These are phyloP conservation scores for Microplitis deprimator DNA, from an alignment of 2,888 invertebrate species.

Conservation along the genomic window DNA sequence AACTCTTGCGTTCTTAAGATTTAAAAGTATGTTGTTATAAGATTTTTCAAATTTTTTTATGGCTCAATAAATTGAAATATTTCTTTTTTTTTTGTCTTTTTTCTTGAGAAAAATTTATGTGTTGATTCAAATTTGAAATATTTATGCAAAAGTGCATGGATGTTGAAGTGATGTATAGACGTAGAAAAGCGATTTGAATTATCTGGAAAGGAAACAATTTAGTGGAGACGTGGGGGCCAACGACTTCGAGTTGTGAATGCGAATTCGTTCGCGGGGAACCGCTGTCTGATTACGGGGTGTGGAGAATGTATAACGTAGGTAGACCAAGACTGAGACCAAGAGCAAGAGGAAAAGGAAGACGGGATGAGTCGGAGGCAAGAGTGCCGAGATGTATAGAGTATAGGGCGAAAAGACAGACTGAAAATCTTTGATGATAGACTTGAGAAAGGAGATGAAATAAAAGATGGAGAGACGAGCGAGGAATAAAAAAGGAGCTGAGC, in stretches of 20 bases:
- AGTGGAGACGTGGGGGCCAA: constrained; percentile 49
- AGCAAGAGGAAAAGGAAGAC: constrained; percentile 19
- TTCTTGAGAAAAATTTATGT: too few relatives aligned
- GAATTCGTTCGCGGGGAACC: constrained; percentile 60
- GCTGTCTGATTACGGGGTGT: constrained; percentile 60
- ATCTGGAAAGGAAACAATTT: constrained; percentile 59
- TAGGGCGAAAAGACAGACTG: constrained; percentile 37
- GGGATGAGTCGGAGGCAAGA: not conserved
- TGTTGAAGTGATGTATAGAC: not conserved
- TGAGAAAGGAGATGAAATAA: not conserved
- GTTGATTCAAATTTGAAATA: not conserved
- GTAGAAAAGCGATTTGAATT: constrained; percentile 9
- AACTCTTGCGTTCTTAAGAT: not conserved
- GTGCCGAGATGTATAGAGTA: constrained; percentile 3
- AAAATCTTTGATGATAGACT: constrained; percentile 42
- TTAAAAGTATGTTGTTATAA: constrained; percentile 6
- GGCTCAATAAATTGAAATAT: not conserved
- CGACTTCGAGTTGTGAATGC: constrained; percentile 65
- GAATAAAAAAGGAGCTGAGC: constrained; percentile 35
- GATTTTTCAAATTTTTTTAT: constrained; percentile 12
- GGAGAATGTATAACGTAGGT: constrained; percentile 36
- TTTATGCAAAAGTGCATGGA: not conserved
- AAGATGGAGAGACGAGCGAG: constrained; percentile 34
- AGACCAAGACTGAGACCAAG: constrained; percentile 10
- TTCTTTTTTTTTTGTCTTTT: too few relatives aligned